Conservation (phyloP, 2,113 vertebrate species). For the Anguilla japonica region DNA sequence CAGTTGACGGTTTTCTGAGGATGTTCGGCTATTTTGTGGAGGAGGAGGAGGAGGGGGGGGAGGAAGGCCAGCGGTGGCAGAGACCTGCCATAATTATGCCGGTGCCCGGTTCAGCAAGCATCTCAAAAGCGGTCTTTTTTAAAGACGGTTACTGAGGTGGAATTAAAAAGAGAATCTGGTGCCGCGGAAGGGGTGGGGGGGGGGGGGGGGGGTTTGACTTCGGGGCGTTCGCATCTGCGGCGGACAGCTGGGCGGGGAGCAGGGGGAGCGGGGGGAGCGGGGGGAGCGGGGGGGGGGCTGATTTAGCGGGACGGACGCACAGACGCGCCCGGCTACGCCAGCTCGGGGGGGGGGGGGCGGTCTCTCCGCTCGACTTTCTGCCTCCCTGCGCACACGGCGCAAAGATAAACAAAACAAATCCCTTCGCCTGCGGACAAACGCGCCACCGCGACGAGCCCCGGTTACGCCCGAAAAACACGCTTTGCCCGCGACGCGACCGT, state of each 20-base stretch:
- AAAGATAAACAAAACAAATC: too few species aligned
- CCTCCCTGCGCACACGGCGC: too few species aligned
- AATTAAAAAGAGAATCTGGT: too few species aligned
- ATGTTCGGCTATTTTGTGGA: background rate
- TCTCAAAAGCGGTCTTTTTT: background rate
- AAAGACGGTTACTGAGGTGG: background rate
- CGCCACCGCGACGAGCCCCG: too few species aligned
- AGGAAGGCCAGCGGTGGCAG: too few species aligned
- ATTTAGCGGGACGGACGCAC: background rate
- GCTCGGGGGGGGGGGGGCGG: background rate
- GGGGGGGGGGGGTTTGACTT: background rate
- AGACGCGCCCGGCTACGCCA: background rate
- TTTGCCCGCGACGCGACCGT: too few species aligned
- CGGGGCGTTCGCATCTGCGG: slow-evolving; percentile 22
- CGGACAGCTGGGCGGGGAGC: slow-evolving; percentile 25
- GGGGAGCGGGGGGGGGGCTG: background rate
- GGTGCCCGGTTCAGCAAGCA: background rate
- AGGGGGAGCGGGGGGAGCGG: background rate
- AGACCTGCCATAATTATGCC: too few species aligned
- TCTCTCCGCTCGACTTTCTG: background rate
- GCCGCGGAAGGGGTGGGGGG: too few species aligned
- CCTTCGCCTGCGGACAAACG: too few species aligned
- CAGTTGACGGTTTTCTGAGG: background rate
- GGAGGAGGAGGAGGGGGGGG: too few species aligned
- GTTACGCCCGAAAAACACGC: too few species aligned